phyloP scores from a whole-genome alignment of 2,797 vertebrate species.

The Pangasius sanitwongsei region DNA sequence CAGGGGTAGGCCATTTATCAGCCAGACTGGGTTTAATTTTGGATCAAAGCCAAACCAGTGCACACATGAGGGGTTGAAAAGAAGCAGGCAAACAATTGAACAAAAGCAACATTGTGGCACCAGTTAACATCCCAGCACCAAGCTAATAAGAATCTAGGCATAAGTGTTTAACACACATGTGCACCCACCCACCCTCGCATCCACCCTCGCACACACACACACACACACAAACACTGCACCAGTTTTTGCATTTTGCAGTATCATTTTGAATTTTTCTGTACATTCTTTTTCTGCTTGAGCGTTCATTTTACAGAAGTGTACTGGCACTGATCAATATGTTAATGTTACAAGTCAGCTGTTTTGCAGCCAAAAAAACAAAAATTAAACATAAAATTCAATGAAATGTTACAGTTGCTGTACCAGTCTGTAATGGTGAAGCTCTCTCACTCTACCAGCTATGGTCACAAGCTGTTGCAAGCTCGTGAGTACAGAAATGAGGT shows the following conservation, averaged over 20 bases:
- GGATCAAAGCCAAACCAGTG: slow-evolving; percentile 62
- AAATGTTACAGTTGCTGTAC: not conserved
- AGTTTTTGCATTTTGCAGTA: not conserved
- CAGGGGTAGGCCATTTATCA: slow-evolving; percentile 7
- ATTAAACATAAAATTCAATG: not conserved
- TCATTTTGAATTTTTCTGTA: not conserved
- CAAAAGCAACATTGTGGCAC: slow-evolving; percentile 56
- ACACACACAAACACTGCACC: not conserved
- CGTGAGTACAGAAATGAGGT: not conserved
- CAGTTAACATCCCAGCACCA: slow-evolving; percentile 64
- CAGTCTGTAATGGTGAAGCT: not conserved
- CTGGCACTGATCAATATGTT: not conserved
- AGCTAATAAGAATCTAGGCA: slow-evolving; percentile 33
- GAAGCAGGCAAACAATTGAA: slow-evolving; percentile 66
- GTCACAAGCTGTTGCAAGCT: not conserved
- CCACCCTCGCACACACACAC: not conserved
- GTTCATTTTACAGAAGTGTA: not conserved
- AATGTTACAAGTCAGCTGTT: not conserved
- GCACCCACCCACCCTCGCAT: not conserved
- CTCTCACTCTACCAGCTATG: not conserved
- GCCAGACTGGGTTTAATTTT: slow-evolving; percentile 33
- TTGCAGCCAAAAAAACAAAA: not conserved
- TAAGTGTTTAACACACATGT: slow-evolving; percentile 13
- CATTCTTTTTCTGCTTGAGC: not conserved
- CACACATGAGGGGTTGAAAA: slow-evolving; percentile 62